phyloP scores from a whole-genome alignment of 2,797 vertebrate species.

The Pogonophryne albipinna region DNA sequence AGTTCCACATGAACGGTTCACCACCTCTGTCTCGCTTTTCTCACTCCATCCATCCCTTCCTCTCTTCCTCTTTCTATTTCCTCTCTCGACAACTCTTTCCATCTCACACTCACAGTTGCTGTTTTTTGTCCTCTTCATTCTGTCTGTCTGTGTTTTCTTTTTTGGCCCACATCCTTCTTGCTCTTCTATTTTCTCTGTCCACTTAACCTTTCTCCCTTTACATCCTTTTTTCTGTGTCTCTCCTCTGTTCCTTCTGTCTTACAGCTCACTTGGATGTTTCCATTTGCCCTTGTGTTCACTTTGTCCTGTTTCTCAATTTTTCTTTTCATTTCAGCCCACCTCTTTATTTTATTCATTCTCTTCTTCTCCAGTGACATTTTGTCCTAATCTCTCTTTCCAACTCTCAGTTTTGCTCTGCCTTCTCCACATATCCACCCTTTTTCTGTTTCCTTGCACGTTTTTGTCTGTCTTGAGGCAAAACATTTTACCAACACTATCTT shows the following conservation, averaged over 20 bases:
- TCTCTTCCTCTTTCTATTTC: constrained; percentile 14
- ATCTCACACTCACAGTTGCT: constrained; percentile 11
- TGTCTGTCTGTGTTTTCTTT: constrained; percentile 9
- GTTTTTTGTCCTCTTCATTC: constrained; percentile 4
- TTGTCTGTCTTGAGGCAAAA: not conserved
- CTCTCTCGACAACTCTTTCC: constrained; percentile 27
- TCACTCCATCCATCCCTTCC: constrained; percentile 45
- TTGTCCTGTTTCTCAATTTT: not conserved
- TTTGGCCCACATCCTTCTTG: constrained; percentile 7
- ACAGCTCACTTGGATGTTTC: not conserved
- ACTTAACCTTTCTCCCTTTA: constrained; percentile 30
- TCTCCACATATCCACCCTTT: not conserved
- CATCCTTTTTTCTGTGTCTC: not conserved
- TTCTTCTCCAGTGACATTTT: not conserved
- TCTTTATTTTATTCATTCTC: not conserved
- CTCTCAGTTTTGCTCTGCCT: not conserved
- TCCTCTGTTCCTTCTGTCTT: not conserved
- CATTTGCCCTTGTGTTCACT: not conserved
- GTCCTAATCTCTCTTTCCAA: not conserved
- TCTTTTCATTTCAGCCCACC: not conserved
- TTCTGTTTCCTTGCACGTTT: not conserved
- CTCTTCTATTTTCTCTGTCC: constrained; percentile 14
- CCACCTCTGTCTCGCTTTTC: constrained; percentile 59
- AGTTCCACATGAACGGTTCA: constrained; percentile 79
- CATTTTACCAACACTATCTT: not conserved